phyloP scores from a whole-genome alignment of 2,888 invertebrate genomes.

The Portevinia maculata region DNA sequence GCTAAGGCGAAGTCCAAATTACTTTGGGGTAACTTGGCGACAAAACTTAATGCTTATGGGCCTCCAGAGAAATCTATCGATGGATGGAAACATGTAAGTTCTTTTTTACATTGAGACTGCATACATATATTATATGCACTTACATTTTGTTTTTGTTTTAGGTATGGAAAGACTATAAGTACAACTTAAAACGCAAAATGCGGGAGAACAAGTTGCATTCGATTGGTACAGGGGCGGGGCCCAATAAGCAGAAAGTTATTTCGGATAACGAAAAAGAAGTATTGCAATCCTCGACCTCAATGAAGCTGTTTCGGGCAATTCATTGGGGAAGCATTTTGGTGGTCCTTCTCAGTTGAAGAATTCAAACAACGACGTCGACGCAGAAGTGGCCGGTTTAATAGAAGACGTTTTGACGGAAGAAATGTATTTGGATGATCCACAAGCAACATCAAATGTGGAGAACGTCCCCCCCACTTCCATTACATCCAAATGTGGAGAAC shows the following conservation, averaged over 20 bases:
- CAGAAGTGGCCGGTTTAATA: background rate
- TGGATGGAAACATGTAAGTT: constrained; percentile 17
- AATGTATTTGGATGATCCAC: too few relatives aligned
- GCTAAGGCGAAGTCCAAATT: constrained; percentile 18
- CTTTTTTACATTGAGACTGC: constrained; percentile 10
- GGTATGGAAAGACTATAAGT: too few relatives aligned
- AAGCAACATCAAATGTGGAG: too few relatives aligned
- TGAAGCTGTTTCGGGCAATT: constrained; percentile 6
- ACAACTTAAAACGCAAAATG: constrained; percentile 22
- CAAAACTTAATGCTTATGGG: constrained; percentile 8
- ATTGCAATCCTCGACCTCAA: constrained; percentile 1
- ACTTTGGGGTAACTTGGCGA: constrained; percentile 1
- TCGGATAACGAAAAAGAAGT: constrained; percentile 9
- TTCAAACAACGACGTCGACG: too few relatives aligned
- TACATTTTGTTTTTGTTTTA: background rate
- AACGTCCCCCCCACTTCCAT: too few relatives aligned
- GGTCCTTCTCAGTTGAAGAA: background rate
- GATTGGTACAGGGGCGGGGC: constrained; percentile 5
- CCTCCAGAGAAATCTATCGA: constrained; percentile 6
- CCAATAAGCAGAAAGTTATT: constrained; percentile 2
- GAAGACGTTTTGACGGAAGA: constrained; percentile 1
- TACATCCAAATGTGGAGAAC: background rate
- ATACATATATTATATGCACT: too few relatives aligned
- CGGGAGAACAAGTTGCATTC: constrained; percentile 4
- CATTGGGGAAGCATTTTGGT: constrained; percentile 6